phyloP scores from a whole-genome alignment of 2,113 vertebrate genomes.

The Salvator merianae region DNA sequence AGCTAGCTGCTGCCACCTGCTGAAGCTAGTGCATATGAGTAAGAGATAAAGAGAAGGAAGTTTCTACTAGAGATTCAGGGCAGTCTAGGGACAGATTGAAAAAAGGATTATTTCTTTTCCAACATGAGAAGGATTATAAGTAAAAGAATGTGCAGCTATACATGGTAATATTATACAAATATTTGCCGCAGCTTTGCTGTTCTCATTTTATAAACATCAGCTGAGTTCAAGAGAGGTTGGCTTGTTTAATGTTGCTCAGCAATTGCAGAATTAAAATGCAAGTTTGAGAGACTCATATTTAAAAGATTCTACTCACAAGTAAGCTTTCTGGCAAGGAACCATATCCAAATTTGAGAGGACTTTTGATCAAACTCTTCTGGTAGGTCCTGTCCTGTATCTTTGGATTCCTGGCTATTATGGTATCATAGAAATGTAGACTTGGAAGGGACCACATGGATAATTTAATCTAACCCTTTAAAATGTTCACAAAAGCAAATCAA shows the following conservation, averaged over 20 bases:
- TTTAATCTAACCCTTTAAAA: background rate
- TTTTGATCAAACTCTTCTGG: background rate
- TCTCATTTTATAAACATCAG: background rate
- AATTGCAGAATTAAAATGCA: background rate
- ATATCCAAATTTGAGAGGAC: background rate
- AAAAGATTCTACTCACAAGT: background rate
- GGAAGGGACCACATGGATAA: no score
- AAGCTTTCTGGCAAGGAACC: background rate
- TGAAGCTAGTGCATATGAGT: background rate
- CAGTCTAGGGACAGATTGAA: background rate
- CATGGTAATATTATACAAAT: background rate
- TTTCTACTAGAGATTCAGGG: background rate
- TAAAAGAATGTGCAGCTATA: background rate
- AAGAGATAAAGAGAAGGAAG: background rate
- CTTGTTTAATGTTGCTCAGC: background rate
- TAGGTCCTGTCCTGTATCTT: background rate
- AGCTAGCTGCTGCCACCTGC: background rate
- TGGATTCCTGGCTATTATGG: background rate
- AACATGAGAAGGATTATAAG: no score
- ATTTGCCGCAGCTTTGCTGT: background rate
- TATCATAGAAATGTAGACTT: background rate
- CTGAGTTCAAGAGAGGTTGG: background rate
- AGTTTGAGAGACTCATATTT: background rate
- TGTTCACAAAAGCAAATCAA: background rate
- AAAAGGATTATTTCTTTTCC: background rate